Percentiles rank a stretch among this genome's conserved stretches.
Conservation (phyloP, 2,113 vertebrate species). For the Eretmochelys imbricata region DNA sequence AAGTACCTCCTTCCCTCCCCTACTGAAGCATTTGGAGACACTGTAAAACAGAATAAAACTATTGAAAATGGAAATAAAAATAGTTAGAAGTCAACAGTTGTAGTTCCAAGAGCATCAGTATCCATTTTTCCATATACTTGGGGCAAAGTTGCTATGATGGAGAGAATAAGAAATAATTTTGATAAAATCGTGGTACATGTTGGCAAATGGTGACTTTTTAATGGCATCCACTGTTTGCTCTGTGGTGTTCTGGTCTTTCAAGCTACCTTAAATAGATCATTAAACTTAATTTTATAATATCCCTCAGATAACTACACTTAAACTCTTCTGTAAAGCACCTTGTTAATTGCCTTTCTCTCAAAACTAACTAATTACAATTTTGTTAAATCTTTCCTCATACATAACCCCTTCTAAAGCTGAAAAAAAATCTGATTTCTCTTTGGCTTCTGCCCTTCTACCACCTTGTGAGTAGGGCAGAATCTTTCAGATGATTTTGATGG, state of each 20-base stretch:
- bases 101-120: neutral
- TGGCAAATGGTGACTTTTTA: neutral
- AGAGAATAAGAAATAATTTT: slow-evolving; percentile 3
- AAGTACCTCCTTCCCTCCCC: neutral
- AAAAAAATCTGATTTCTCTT: neutral
- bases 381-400: neutral
- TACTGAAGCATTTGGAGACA: neutral
- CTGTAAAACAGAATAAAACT: neutral
- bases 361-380: neutral
- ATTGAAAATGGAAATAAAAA: neutral
- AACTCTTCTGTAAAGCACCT: neutral
- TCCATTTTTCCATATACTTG: neutral
- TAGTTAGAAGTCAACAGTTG: neutral
- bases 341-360: neutral
- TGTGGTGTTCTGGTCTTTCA: neutral
- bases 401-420: neutral
- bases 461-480: neutral
- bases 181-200: neutral
- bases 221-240: neutral
- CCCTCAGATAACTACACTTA: neutral
- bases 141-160: neutral
- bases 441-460: neutral
- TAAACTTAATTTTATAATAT: neutral
- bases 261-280: neutral
- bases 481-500: slow-evolving; percentile 20